phyloP scores from a whole-genome alignment of 2,113 vertebrate genomes.

The Petroica traversi region DNA sequence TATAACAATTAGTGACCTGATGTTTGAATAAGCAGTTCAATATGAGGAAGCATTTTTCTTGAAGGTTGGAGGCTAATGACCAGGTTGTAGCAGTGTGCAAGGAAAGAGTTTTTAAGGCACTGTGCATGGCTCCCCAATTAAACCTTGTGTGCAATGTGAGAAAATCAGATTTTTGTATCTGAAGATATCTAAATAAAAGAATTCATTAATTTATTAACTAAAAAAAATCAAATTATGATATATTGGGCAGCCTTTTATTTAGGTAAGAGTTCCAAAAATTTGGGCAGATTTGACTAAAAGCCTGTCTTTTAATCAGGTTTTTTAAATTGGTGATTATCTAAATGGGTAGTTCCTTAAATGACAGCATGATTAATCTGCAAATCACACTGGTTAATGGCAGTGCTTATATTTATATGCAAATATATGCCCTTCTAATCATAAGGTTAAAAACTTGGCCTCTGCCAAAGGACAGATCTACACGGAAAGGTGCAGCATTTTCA shows the following conservation, averaged over 20 bases:
- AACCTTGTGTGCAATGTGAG: background rate
- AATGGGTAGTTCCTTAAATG: background rate
- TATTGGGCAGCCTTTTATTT: background rate
- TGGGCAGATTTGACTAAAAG: background rate
- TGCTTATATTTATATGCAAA: background rate
- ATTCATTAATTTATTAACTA: background rate
- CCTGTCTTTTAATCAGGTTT: background rate
- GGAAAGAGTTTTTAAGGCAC: background rate
- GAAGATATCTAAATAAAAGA: background rate
- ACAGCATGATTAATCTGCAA: background rate
- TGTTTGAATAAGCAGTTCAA: background rate
- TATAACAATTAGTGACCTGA: background rate
- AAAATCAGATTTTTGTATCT: background rate
- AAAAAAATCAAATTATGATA: background rate
- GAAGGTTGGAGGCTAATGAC: background rate
- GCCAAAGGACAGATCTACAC: background rate
- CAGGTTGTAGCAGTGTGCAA: background rate
- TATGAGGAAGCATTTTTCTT: background rate
- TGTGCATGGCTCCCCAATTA: background rate
- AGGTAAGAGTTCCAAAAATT: background rate
- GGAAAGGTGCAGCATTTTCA: background rate
- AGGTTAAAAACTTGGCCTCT: background rate
- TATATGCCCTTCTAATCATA: background rate
- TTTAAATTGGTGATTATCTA: background rate
- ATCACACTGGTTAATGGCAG: background rate